These are phyloP conservation scores for Noctuana brunneofusca DNA, from an alignment of 2,888 invertebrate species.

Conservation along the genomic window DNA sequence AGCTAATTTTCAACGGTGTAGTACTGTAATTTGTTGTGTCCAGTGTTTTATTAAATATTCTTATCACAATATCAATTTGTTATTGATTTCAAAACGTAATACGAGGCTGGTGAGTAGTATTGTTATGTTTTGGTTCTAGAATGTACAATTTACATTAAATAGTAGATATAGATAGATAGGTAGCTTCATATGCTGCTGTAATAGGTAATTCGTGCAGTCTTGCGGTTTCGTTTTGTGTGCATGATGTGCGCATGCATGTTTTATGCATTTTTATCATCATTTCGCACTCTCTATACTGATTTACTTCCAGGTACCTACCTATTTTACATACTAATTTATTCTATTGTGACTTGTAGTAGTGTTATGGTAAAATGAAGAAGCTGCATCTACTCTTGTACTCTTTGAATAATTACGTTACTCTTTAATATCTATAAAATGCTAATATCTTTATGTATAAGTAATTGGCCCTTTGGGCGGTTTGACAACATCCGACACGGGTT, in stretches of 20 bases:
- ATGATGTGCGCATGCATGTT: background rate
- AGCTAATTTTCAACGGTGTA: conserved; percentile 2
- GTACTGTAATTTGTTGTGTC: background rate
- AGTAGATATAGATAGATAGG: background rate
- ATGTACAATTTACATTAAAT: background rate
- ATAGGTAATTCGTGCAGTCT: background rate
- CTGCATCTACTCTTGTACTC: too few relatives aligned
- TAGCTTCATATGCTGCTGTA: background rate
- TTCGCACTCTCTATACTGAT: background rate
- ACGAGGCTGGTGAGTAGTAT: background rate
- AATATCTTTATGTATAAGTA: too few relatives aligned
- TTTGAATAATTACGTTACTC: too few relatives aligned
- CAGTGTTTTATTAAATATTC: background rate
- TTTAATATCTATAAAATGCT: too few relatives aligned
- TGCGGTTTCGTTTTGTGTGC: background rate
- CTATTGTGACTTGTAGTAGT: too few relatives aligned
- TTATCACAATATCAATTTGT: background rate
- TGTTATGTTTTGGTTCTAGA: background rate
- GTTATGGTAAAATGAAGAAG: too few relatives aligned
- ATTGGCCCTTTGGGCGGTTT: too few relatives aligned
- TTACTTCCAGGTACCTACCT: background rate
- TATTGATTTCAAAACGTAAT: background rate
- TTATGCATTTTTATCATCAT: background rate
- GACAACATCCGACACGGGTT: too few relatives aligned
- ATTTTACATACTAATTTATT: background rate